Evolutionary conservation across 2,888 invertebrate genomes (phyloP), one percentile per base, ranked within the genome.

Genomic region (Lochmaea capreae): DNA sequence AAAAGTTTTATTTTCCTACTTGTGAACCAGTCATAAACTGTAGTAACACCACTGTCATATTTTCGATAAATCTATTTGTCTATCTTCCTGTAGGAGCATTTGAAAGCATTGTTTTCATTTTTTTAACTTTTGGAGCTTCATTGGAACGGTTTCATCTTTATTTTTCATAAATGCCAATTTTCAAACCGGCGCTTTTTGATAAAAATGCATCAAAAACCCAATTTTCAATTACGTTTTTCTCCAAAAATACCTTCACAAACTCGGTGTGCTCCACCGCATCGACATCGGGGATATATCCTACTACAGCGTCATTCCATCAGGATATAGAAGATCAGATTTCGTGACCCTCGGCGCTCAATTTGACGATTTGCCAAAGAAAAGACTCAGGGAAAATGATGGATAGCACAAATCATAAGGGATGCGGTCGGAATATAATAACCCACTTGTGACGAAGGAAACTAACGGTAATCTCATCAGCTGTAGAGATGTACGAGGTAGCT

Each of bases 331-430:
- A 84, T 85, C 84, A 83, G 85, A 84, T 85, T 84, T 82, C 83
- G 82, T 83, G 83, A 83, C 84, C 83, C 83, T 83, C 79, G 79
- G 82, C 81, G 82, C 82, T 82, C 83, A 81, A 84, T 84, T 85
- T 85, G 84, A 85, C 84, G 84, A 85, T 84, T 84, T 83, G 84
- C 82, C 83, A 83, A 83, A 82, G 82, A 84, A 81, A 81, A 83
- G 83, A 82, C 82, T 83, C 81, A 74, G 72, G 80, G 77, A 65
- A 82, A 82, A 84, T 84, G 85, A 85, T 85, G 84, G 84, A 85
- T 85, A 79, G 83, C 81, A 82, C 81, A 85, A 83, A 82, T 83
- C 84, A 83, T 84, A 81, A 81, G 82, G 80, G 83, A 84, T 83
- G 85, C 81, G 83, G 80, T 77, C 76, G 79, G 83, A 84, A 85